Percentiles rank a stretch among this genome's conserved stretches.
These are phyloP conservation scores for Eupithecia tripunctaria DNA, from an alignment of 2,888 invertebrate species.

Conservation along the genomic window DNA sequence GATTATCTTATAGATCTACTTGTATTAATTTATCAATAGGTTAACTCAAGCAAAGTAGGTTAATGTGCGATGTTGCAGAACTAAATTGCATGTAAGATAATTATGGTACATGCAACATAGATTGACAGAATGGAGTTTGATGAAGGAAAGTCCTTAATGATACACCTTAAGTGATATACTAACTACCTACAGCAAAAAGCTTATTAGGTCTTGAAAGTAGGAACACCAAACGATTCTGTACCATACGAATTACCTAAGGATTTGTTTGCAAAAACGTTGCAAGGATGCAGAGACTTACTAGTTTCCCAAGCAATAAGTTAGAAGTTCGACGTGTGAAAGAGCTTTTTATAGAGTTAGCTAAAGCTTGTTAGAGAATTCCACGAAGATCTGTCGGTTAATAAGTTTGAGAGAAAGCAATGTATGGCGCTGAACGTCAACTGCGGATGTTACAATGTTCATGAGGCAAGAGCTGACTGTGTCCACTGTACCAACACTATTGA, in stretches of 20 bases:
- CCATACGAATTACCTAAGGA: neutral
- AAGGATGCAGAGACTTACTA: neutral
- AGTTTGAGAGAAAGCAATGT: conserved; percentile 31
- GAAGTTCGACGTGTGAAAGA: conserved; percentile 3
- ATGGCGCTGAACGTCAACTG: conserved; percentile 39
- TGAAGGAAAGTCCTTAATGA: conserved; percentile 21
- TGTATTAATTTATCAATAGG: neutral
- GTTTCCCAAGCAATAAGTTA: neutral
- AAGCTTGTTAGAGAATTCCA: conserved; percentile 25
- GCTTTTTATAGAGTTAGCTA: conserved; percentile 4
- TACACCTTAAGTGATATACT: conserved; percentile 12
- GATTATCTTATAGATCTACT: neutral
- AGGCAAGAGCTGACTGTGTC: conserved; percentile 11
- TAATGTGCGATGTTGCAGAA: conserved; percentile 30
- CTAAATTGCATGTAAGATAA: conserved; percentile 24
- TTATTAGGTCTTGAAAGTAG: neutral
- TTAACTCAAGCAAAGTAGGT: conserved; percentile 14
- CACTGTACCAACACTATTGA: too few relatives aligned
- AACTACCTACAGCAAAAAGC: neutral
- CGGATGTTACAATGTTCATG: conserved; percentile 51
- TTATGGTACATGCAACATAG: conserved; percentile 14
- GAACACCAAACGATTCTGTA: neutral
- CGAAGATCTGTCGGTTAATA: conserved; percentile 13
- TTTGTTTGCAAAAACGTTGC: neutral
- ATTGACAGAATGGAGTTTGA: conserved; percentile 8